Conservation (phyloP, 2,113 vertebrate genomes). For the Myotis yumanensis region DNA sequence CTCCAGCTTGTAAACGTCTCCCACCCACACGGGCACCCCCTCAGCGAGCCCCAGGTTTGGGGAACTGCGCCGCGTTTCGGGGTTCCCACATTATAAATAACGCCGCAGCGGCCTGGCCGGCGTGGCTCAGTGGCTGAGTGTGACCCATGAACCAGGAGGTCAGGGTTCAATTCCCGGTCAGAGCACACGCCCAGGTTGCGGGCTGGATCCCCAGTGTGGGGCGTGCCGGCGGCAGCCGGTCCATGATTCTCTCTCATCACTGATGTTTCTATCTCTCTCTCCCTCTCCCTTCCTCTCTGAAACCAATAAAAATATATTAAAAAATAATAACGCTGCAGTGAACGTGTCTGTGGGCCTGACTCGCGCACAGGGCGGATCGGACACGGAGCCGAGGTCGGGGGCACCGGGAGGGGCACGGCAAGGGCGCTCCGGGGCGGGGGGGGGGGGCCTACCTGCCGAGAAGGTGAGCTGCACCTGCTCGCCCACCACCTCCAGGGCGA, state of each 20-base stretch:
- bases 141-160: too few relatives aligned
- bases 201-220: too few relatives aligned
- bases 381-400: accelerated
- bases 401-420: accelerated
- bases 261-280: too few relatives aligned
- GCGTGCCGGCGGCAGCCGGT: too few relatives aligned
- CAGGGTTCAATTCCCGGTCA: too few relatives aligned
- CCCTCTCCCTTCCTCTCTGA: too few relatives aligned
- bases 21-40: accelerated
- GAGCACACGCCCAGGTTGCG: too few relatives aligned
- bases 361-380: accelerated
- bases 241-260: too few relatives aligned
- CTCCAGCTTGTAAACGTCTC: accelerated
- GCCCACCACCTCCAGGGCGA: slow-evolving; percentile 95
- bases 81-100: accelerated
- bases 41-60: accelerated
- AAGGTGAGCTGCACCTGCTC: slow-evolving; percentile 98
- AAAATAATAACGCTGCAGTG: accelerated
- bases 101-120: accelerated
- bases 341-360: accelerated
- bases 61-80: accelerated
- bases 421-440: neutral
- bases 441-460: slow-evolving; percentile 91
- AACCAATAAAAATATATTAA: too few relatives aligned
- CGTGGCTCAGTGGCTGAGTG: too few relatives aligned